These are phyloP conservation scores for Parus major DNA, from an alignment of 2,113 vertebrate species.

Conservation along the genomic window DNA sequence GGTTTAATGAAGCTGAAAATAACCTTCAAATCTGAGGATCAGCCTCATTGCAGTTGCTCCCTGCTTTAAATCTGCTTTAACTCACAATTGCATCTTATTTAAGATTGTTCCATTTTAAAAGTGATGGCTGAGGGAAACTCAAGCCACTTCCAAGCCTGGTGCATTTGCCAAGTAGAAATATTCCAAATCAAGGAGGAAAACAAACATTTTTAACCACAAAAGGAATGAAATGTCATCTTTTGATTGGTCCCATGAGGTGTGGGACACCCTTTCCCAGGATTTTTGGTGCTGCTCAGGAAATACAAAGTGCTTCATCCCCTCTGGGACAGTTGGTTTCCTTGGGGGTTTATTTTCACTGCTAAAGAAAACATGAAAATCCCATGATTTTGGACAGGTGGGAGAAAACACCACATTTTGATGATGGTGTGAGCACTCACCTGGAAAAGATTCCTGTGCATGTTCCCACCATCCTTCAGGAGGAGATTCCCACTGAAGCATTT, in stretches of 20 bases:
- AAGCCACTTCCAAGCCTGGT: background rate
- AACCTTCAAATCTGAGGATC: background rate
- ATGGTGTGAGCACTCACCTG: background rate
- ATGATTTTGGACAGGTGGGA: background rate
- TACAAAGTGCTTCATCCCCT: too few relatives aligned
- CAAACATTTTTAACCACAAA: background rate
- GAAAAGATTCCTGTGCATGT: background rate
- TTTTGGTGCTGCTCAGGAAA: background rate
- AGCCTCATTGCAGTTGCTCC: background rate
- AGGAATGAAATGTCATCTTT: background rate
- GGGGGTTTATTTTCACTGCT: accelerated
- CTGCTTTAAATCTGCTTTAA: background rate
- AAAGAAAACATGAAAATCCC: accelerated
- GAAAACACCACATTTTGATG: background rate
- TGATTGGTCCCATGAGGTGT: too few relatives aligned
- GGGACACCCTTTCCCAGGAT: background rate
- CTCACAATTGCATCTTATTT: background rate
- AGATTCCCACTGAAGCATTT: background rate
- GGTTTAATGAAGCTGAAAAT: background rate
- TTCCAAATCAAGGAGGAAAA: background rate
- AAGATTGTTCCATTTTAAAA: background rate
- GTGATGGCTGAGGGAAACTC: background rate
- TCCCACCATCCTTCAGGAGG: background rate
- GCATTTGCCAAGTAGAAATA: background rate
- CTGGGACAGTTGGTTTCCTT: background rate